Evolutionary conservation across 2,797 vertebrate species (phyloP).

Genomic region (Cottoperca gobio): DNA sequence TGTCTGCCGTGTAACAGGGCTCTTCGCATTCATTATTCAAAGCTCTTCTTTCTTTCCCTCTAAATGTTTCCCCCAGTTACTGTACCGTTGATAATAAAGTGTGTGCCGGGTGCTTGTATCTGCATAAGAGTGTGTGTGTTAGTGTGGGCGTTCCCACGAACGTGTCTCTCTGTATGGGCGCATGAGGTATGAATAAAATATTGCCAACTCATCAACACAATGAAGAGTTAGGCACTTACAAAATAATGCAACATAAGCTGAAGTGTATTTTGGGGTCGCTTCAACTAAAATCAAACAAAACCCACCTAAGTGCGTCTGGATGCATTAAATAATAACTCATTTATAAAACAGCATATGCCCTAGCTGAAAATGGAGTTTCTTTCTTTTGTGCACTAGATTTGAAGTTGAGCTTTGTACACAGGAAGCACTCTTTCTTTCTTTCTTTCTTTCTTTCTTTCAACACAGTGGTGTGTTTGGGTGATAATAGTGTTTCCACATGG

Average conservation of each 20-base stretch:
- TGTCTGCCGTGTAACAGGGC: constrained; percentile 78
- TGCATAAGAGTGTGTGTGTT: constrained; percentile 7
- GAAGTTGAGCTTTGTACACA: constrained; percentile 21
- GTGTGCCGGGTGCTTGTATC: constrained; percentile 25
- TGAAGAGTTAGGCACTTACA: constrained; percentile 7
- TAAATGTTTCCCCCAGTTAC: constrained; percentile 80
- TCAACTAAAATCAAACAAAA: constrained; percentile 28
- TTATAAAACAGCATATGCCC: constrained; percentile 29
- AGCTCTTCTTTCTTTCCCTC: constrained; percentile 75
- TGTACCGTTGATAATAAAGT: constrained; percentile 70
- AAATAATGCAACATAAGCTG: neutral
- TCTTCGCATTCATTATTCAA: constrained; percentile 83
- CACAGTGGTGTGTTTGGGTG: constrained; percentile 49
- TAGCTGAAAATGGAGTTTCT: constrained; percentile 8
- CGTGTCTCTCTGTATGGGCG: constrained; percentile 1
- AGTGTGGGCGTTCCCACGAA: constrained; percentile 20
- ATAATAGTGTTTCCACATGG: constrained; percentile 73
- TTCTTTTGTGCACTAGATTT: constrained; percentile 21
- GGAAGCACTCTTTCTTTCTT: constrained; percentile 30
- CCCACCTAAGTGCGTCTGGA: constrained; percentile 9
- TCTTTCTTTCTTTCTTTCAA: constrained; percentile 31
- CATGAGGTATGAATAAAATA: constrained; percentile 53
- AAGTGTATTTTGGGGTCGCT: constrained; percentile 19
- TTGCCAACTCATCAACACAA: constrained; percentile 9
- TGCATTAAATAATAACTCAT: constrained; percentile 53